These are phyloP conservation scores for Arbacia lixula DNA, from an alignment of 53 echinoderm and acorn worm genomes.

Conservation along the genomic window DNA sequence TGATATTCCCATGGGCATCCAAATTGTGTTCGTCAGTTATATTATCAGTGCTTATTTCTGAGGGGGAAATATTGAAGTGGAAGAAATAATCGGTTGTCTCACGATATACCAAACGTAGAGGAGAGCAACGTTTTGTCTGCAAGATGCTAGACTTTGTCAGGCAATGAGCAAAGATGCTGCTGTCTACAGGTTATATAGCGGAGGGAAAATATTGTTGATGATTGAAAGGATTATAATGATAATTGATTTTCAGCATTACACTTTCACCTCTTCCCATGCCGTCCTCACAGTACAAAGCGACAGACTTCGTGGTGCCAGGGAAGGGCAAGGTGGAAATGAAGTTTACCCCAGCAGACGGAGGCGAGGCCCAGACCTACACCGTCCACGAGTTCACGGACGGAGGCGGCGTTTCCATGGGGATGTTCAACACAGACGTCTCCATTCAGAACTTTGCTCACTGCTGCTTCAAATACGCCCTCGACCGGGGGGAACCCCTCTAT, in stretches of 20 bases:
- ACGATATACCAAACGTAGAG: too few species aligned
- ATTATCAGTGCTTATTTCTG: too few species aligned
- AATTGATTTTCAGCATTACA: background rate
- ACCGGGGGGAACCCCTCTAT: constrained; percentile 78
- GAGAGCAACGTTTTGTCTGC: too few species aligned
- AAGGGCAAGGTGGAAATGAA: constrained; percentile 83
- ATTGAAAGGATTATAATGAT: too few species aligned
- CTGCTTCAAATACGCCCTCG: constrained; percentile 78
- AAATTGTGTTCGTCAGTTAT: too few species aligned
- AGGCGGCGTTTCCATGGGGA: constrained; percentile 96
- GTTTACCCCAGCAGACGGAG: constrained; percentile 80
- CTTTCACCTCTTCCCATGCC: background rate
- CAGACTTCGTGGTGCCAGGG: constrained; percentile 93
- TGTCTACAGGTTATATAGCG: too few species aligned
- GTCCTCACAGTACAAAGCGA: constrained; percentile 82
- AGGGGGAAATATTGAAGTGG: too few species aligned
- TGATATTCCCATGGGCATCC: too few species aligned
- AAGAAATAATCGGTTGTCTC: too few species aligned
- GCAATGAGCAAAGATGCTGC: too few species aligned
- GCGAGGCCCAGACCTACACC: constrained; percentile 68
- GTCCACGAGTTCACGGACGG: constrained; percentile 85
- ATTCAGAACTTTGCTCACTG: constrained; percentile 84
- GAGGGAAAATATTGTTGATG: too few species aligned
- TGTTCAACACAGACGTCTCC: constrained; percentile 96
- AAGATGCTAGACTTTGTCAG: too few species aligned